A percentile compares a stretch with the other conserved stretches of the same genome.
phyloP scores from a whole-genome alignment of 2,113 vertebrate genomes.

The Nymphicus hollandicus region DNA sequence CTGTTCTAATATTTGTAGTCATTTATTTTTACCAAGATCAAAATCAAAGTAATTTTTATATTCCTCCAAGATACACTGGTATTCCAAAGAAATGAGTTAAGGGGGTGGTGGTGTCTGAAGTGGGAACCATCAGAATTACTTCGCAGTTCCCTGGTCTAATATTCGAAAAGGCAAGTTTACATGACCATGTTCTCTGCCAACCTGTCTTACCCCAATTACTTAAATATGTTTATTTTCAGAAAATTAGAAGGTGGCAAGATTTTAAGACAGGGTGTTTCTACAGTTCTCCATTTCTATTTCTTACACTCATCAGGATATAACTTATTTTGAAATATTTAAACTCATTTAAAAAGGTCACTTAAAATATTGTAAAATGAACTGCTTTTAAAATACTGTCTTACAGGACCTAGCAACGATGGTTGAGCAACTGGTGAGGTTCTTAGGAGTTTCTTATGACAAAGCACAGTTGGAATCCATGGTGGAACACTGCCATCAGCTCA shows the following conservation, averaged over 20 bases:
- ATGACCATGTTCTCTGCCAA: fast-evolving
- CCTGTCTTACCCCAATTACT: not conserved
- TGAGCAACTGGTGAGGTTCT: constrained; percentile 88
- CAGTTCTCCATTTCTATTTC: not conserved
- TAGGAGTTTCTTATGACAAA: constrained; percentile 94
- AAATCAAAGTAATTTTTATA: not conserved
- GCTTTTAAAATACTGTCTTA: not conserved
- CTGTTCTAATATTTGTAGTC: not conserved
- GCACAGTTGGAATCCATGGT: constrained; percentile 89
- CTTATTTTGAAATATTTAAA: not conserved
- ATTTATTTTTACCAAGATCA: not conserved
- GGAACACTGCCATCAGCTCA: constrained; percentile 94
- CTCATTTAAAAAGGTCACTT: not conserved
- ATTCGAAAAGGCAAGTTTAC: not conserved
- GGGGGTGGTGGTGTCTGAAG: not conserved
- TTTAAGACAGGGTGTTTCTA: not conserved
- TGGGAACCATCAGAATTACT: not conserved
- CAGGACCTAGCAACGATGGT: constrained; percentile 91
- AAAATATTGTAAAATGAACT: not conserved
- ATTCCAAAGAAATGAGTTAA: not conserved
- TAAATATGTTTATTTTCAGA: not conserved
- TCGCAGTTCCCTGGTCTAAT: not conserved
- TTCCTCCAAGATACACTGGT: not conserved
- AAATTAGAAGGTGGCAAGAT: not conserved
- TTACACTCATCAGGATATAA: not conserved